Percentiles rank a stretch among this genome's conserved stretches.
Conservation (phyloP, 2,113 vertebrate species). For the Hiodon tergisus region DNA sequence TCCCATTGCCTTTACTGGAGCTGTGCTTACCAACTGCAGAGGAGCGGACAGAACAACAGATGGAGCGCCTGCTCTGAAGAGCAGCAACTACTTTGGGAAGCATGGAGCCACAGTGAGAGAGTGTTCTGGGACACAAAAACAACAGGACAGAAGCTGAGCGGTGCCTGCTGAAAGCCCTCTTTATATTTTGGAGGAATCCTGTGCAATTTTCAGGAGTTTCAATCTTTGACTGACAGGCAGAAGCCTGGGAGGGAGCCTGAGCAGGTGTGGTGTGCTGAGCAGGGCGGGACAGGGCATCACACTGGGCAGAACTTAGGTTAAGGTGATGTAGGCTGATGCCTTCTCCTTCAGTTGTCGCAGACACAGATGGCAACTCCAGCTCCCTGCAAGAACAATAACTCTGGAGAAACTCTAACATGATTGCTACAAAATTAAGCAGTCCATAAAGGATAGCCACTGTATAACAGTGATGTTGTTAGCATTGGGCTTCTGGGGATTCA, state of each 20-base stretch:
- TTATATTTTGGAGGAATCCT: neutral
- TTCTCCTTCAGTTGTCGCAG: constrained; percentile 90
- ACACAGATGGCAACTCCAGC: constrained; percentile 93
- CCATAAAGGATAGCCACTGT: no score
- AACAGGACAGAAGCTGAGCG: constrained; percentile 1
- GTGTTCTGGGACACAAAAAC: neutral
- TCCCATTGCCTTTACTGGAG: neutral
- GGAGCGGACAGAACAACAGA: neutral
- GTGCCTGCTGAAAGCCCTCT: neutral
- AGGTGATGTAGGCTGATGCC: constrained; percentile 89
- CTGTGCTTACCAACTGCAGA: neutral
- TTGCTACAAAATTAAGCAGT: neutral
- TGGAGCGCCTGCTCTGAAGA: neutral
- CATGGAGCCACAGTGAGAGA: neutral
- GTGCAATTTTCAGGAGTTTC: neutral
- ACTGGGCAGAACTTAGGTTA: constrained; percentile 68
- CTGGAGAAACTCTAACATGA: neutral
- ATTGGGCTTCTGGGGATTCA: no score
- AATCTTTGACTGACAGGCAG: neutral
- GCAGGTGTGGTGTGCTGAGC: constrained; percentile 19
- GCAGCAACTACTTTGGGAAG: neutral
- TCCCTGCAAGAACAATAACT: constrained; percentile 59
- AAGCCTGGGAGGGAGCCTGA: neutral
- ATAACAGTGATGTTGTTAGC: no score
- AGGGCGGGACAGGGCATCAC: constrained; percentile 21